Percentiles rank a stretch among this genome's conserved stretches.
Evolutionary conservation across 2,888 invertebrate genomes (phyloP).

Genomic region (Microplitis manilae): DNA sequence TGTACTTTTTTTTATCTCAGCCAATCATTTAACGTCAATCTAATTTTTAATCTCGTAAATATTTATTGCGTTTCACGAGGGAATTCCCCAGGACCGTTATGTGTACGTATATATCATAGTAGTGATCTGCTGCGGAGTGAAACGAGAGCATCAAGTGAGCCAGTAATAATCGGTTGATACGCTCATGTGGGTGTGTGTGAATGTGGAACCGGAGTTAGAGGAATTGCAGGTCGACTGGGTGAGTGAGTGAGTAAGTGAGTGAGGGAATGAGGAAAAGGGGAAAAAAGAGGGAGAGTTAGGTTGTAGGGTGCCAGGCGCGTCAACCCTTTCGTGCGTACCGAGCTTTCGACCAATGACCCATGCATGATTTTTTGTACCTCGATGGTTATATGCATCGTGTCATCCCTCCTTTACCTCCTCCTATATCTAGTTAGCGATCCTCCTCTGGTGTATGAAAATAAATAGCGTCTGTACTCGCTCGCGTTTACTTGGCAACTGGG

Average conservation of each 20-base stretch:
- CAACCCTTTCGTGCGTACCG: conserved; percentile 31
- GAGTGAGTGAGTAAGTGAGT: not conserved
- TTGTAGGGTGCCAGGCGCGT: conserved; percentile 18
- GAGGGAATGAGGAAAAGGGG: not conserved
- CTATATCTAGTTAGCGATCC: not conserved
- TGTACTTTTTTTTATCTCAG: not conserved
- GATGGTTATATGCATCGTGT: conserved; percentile 19
- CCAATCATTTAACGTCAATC: not conserved
- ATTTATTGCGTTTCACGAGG: not conserved
- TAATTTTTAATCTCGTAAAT: not conserved
- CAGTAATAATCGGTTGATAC: conserved; percentile 20
- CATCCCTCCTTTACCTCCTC: conserved; percentile 4
- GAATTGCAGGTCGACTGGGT: not conserved
- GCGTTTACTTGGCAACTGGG: not conserved
- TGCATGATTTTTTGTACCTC: conserved; percentile 35
- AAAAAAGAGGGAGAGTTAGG: not conserved
- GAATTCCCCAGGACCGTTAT: not conserved
- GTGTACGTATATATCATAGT: not conserved
- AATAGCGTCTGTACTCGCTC: not conserved
- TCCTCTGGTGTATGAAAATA: not conserved
- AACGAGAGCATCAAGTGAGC: not conserved
- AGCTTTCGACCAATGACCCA: conserved; percentile 39
- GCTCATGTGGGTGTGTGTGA: conserved; percentile 10
- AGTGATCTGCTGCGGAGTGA: not conserved
- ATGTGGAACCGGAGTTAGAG: conserved; percentile 5